Evolutionary conservation across 2,888 invertebrate genomes (phyloP).

Genomic region (Tanypteryx hageni): DNA sequence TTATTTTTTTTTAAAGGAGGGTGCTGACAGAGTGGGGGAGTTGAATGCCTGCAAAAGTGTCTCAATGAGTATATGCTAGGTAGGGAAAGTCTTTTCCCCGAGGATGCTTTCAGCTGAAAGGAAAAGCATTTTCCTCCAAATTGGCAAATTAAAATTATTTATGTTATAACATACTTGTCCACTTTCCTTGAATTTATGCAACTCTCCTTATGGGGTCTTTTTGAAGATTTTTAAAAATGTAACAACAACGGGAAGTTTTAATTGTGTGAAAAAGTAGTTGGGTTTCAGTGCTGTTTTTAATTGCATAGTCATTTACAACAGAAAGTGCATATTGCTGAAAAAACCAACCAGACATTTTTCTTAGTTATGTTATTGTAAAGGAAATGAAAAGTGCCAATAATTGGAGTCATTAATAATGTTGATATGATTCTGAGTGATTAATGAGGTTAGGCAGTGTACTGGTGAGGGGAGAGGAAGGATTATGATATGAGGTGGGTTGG

Average conservation of each 20-base stretch:
- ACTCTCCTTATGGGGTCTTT: neutral
- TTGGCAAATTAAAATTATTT: no score
- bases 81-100: neutral
- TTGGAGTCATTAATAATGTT: no score
- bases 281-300: no score
- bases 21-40: slow-evolving; percentile 38
- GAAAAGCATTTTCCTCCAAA: no score
- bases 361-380: no score
- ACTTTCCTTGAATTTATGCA: neutral
- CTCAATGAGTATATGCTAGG: no score
- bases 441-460: neutral
- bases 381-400: no score
- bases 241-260: no score
- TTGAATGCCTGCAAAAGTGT: slow-evolving; percentile 48
- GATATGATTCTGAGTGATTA: neutral
- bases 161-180: neutral
- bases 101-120: neutral
- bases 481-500: slow-evolving; percentile 1
- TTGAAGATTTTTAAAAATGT: neutral
- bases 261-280: no score
- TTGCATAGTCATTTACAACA: no score
- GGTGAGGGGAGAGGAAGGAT: neutral
- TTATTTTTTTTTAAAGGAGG: slow-evolving; percentile 29
- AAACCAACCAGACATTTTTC: no score
- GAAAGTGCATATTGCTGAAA: no score